These are phyloP conservation scores for Enteromius paludinosus DNA, from an alignment of 2,797 vertebrate species.

Conservation along the genomic window DNA sequence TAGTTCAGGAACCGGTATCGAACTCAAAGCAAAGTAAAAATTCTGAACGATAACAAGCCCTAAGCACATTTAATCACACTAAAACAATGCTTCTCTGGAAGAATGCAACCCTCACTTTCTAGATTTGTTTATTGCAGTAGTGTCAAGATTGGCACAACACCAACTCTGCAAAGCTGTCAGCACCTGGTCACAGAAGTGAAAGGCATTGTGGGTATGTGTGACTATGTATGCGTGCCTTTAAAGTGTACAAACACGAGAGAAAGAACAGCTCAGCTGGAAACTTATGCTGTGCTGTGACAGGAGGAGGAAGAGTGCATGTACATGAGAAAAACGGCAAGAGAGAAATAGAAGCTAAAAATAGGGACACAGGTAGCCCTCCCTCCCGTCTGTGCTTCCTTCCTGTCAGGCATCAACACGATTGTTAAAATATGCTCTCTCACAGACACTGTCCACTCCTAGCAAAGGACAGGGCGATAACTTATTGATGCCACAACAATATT, in stretches of 20 bases:
- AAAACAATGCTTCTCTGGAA: background rate
- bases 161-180: constrained; percentile 69
- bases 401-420: constrained; percentile 18
- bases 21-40: no score
- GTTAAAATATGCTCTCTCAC: constrained; percentile 33
- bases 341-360: constrained; percentile 36
- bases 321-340: constrained; percentile 20
- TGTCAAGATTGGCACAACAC: constrained; percentile 70
- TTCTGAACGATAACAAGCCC: no score
- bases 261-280: constrained; percentile 23
- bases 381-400: constrained; percentile 45
- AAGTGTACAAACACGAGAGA: constrained; percentile 28
- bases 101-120: constrained; percentile 26
- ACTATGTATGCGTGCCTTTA: constrained; percentile 28
- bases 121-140: constrained; percentile 67
- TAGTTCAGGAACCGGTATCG: no score
- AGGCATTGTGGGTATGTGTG: constrained; percentile 46
- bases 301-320: constrained; percentile 8
- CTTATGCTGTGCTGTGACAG: constrained; percentile 13
- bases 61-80: background rate
- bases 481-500: constrained; percentile 50
- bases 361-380: constrained; percentile 41
- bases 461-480: constrained; percentile 50
- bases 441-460: constrained; percentile 38
- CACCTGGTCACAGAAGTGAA: constrained; percentile 60